Evolutionary conservation across 2,797 vertebrate genomes (phyloP).

Genomic region (Chrysolophus pictus): DNA sequence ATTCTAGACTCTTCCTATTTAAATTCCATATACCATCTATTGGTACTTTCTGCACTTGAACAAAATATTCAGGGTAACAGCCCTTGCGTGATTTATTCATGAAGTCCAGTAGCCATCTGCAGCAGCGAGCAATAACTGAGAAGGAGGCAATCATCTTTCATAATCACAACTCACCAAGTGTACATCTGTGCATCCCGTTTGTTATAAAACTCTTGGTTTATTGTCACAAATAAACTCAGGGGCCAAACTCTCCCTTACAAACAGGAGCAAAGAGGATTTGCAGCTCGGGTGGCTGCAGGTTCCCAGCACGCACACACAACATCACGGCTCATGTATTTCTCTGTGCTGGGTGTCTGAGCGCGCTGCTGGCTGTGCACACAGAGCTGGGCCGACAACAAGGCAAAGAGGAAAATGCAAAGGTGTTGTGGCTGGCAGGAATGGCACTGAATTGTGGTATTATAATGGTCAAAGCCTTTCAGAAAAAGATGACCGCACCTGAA

Average conservation of each 20-base stretch:
- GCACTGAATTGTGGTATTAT: not conserved
- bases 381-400: not conserved
- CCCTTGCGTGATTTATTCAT: constrained; percentile 40
- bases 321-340: not conserved
- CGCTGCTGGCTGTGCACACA: not conserved
- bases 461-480: not conserved
- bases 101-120: constrained; percentile 42
- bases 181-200: not conserved
- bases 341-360: too few relatives aligned
- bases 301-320: not conserved
- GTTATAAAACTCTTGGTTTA: constrained; percentile 30
- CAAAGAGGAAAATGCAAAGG: not conserved
- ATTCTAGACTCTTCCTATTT: not conserved
- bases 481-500: not conserved
- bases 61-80: constrained; percentile 3
- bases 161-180: constrained; percentile 39
- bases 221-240: constrained; percentile 23
- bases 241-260: not conserved
- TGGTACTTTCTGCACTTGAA: not conserved
- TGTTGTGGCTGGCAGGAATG: not conserved
- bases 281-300: not conserved
- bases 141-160: constrained; percentile 26
- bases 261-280: not conserved
- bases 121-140: constrained; percentile 18
- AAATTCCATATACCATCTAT: not conserved